Conservation (phyloP, 2,797 vertebrate genomes). For the Pterois miles region DNA sequence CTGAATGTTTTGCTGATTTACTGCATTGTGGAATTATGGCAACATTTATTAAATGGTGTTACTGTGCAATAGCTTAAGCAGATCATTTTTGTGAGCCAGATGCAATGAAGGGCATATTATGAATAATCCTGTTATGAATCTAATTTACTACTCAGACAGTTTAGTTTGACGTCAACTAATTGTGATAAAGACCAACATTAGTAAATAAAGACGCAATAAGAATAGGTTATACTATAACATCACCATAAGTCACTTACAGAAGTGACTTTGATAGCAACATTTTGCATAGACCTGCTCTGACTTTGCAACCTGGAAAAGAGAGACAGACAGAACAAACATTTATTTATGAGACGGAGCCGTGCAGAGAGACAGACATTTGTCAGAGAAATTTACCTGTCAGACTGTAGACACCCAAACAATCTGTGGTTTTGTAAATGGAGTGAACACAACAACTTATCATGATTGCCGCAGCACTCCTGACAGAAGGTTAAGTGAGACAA, state of each 20-base stretch:
- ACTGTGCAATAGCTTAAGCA: neutral
- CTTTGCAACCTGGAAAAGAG: neutral
- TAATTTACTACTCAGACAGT: neutral
- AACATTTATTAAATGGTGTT: neutral
- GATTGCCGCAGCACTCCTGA: slow-evolving; percentile 31
- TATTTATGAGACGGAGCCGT: slow-evolving; percentile 16
- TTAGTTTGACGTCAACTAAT: neutral
- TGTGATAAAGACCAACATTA: neutral
- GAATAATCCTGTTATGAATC: neutral
- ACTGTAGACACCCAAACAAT: slow-evolving; percentile 70
- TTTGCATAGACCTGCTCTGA: slow-evolving; percentile 12
- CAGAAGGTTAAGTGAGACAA: slow-evolving; percentile 54
- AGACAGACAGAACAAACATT: slow-evolving; percentile 24
- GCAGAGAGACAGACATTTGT: slow-evolving; percentile 62
- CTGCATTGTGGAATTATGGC: neutral
- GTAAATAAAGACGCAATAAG: neutral
- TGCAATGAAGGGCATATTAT: neutral
- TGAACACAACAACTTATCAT: slow-evolving; percentile 58
- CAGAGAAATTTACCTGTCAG: slow-evolving; percentile 69
- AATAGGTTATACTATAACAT: neutral
- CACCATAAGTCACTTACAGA: neutral
- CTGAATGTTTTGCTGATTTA: neutral
- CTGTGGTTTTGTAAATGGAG: slow-evolving; percentile 62
- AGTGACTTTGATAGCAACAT: neutral
- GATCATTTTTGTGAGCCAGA: neutral